These are phyloP conservation scores for Apeira syringaria DNA, from an alignment of 2,888 invertebrate species.

Conservation along the genomic window DNA sequence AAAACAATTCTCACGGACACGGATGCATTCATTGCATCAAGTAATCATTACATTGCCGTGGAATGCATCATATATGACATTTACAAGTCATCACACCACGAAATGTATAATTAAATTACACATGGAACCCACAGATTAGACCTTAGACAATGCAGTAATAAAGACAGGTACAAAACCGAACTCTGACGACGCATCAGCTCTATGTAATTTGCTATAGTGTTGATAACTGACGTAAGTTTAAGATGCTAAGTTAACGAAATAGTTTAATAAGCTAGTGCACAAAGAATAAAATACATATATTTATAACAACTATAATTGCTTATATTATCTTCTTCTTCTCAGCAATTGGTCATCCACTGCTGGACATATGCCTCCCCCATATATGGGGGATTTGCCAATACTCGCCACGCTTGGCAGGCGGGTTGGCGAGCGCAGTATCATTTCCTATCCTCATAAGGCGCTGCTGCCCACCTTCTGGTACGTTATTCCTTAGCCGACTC, in stretches of 20 bases:
- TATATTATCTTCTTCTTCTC: no score
- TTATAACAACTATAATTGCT: no score
- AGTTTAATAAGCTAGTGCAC: slow-evolving; percentile 13
- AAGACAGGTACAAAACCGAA: slow-evolving; percentile 34
- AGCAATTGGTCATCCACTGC: no score
- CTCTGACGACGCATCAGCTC: slow-evolving; percentile 32
- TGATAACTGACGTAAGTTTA: slow-evolving; percentile 12
- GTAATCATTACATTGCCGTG: slow-evolving; percentile 36
- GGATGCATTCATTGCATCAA: slow-evolving; percentile 17
- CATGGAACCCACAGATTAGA: slow-evolving; percentile 22
- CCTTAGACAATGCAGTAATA: slow-evolving; percentile 43
- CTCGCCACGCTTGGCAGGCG: no score
- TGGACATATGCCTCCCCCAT: no score
- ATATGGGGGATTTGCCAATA: no score
- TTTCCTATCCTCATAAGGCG: no score
- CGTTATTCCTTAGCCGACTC: no score
- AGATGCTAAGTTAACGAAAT: slow-evolving; percentile 1
- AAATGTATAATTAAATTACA: slow-evolving; percentile 44
- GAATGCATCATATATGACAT: slow-evolving; percentile 46
- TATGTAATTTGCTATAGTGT: slow-evolving; percentile 40
- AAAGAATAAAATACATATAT: no score
- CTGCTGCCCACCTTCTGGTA: no score
- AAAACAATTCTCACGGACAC: slow-evolving; percentile 12
- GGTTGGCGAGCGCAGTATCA: no score
- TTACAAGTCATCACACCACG: slow-evolving; percentile 33